These are phyloP conservation scores for Nasua narica DNA, from an alignment of 2,797 vertebrate species.

Conservation along the genomic window DNA sequence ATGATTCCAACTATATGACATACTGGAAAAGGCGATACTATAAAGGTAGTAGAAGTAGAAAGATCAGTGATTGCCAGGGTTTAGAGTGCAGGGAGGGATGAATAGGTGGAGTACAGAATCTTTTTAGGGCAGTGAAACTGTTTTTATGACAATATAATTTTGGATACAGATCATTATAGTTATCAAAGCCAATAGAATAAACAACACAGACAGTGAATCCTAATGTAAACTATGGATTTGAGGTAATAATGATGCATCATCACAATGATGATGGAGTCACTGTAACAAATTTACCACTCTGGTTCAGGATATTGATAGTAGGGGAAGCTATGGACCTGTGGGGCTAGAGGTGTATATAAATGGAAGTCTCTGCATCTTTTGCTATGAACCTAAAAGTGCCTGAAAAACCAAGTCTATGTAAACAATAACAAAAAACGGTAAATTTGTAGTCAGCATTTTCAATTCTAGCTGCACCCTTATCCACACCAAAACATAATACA, in stretches of 20 bases:
- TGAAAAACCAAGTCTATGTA: background rate
- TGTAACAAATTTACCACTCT: background rate
- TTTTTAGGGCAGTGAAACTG: background rate
- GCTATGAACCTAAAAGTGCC: background rate
- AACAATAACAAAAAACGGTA: background rate
- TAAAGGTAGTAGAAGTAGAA: background rate
- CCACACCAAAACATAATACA: background rate
- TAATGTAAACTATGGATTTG: background rate
- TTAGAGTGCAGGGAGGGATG: background rate
- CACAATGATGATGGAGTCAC: background rate
- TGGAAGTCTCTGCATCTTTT: background rate
- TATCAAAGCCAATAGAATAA: background rate
- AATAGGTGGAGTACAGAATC: background rate
- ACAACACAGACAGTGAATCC: background rate
- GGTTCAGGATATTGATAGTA: background rate
- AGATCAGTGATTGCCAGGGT: background rate
- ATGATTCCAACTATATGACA: background rate
- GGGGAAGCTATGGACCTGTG: background rate
- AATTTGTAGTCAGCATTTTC: background rate
- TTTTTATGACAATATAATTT: background rate
- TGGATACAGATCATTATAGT: background rate
- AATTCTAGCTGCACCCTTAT: background rate
- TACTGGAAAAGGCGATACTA: background rate
- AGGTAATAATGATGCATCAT: background rate
- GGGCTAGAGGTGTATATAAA: background rate